phyloP scores from a whole-genome alignment of 1,140 invertebrate genomes.

The Zaprionus camerounensis region DNA sequence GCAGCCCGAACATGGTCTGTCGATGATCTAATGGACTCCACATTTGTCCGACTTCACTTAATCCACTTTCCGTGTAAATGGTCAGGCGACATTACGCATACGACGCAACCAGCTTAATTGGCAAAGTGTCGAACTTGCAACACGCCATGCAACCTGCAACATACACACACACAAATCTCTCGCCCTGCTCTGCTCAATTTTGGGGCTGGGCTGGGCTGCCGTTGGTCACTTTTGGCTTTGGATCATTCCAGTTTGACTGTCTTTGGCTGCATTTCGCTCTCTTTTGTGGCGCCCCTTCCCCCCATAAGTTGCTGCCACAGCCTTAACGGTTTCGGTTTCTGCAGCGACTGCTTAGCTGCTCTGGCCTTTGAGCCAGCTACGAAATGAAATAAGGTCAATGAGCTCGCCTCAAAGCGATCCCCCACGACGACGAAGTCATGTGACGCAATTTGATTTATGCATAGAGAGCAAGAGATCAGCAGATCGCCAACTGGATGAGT shows the following conservation, averaged over 20 bases:
- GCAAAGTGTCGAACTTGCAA: constrained; percentile 40
- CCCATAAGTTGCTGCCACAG: neutral
- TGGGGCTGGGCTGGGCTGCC: constrained; percentile 5
- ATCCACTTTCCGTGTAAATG: constrained; percentile 51
- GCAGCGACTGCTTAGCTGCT: neutral
- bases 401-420: constrained; percentile 6
- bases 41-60: constrained; percentile 34
- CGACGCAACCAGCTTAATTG: constrained; percentile 32
- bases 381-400: constrained; percentile 50
- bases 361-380: constrained; percentile 30
- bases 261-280: neutral
- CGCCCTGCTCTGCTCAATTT: constrained; percentile 14
- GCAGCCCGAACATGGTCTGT: constrained; percentile 44
- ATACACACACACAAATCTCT: neutral
- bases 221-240: neutral
- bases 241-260: neutral
- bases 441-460: constrained; percentile 55
- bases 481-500: neutral
- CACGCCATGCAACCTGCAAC: constrained; percentile 36
- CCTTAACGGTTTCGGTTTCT: constrained; percentile 9
- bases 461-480: constrained; percentile 46
- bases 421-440: constrained; percentile 5
- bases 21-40: constrained; percentile 65
- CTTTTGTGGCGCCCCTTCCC: constrained; percentile 5
- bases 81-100: constrained; percentile 27